Evolutionary conservation across 2,888 invertebrate species (phyloP).

Genomic region (Microctonus aethiopoides): DNA sequence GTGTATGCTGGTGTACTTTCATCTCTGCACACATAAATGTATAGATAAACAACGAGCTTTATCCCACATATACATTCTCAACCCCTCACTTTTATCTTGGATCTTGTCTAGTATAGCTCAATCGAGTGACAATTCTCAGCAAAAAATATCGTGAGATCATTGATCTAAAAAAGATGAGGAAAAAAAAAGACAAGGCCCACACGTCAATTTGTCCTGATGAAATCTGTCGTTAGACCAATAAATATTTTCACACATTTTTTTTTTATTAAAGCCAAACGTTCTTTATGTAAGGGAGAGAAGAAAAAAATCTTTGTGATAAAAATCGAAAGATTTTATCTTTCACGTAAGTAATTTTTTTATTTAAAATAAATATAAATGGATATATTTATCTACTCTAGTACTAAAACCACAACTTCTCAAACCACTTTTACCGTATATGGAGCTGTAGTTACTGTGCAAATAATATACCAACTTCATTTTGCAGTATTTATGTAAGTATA

Average conservation of each 20-base stretch:
- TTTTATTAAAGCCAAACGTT: background rate
- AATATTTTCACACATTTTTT: background rate
- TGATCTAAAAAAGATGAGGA: background rate
- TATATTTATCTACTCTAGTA: background rate
- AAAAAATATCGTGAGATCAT: background rate
- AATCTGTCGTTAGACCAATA: conserved; percentile 1
- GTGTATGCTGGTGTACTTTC: conserved; percentile 14
- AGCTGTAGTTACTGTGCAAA: conserved; percentile 21
- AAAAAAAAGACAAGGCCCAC: background rate
- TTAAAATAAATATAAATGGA: background rate
- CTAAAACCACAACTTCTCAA: background rate
- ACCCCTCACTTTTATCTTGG: background rate
- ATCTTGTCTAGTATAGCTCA: background rate
- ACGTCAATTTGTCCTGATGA: background rate
- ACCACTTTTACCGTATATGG: background rate
- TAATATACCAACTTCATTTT: conserved; percentile 15
- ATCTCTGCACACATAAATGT: background rate
- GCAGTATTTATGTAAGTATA: conserved; percentile 35
- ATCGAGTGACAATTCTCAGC: background rate
- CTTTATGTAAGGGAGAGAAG: background rate
- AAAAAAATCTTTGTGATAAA: background rate
- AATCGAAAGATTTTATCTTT: background rate
- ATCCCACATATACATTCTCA: too few species aligned
- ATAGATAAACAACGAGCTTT: background rate
- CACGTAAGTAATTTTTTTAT: background rate